Conservation (phyloP, 2,888 invertebrate species). For the Drosophila rellima region DNA sequence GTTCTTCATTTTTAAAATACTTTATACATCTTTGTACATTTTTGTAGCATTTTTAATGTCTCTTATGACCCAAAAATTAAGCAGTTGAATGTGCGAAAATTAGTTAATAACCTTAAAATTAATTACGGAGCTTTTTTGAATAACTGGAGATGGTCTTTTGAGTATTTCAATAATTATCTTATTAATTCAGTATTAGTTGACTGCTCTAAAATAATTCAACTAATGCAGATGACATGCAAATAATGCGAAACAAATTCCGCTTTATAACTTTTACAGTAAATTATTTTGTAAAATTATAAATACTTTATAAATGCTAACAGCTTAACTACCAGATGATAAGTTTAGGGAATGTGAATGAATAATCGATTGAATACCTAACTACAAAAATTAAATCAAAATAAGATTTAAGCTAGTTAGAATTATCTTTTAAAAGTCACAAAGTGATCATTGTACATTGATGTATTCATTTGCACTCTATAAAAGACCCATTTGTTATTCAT, state of each 20-base stretch:
- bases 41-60: neutral
- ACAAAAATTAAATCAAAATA: neutral
- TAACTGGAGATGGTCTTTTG: neutral
- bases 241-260: conserved; percentile 6
- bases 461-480: neutral
- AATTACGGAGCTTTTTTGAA: neutral
- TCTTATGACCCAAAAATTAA: neutral
- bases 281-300: conserved; percentile 3
- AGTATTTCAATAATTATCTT: neutral
- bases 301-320: neutral
- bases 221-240: neutral
- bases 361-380: neutral
- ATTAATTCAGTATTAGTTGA: too few relatives aligned
- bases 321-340: neutral
- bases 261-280: conserved; percentile 7
- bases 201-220: neutral
- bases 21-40: neutral
- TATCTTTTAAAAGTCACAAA: too few relatives aligned
- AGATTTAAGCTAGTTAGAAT: neutral
- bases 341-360: neutral
- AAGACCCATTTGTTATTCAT: neutral
- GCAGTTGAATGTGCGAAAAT: neutral
- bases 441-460: neutral
- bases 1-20: neutral
- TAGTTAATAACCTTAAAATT: neutral